phyloP scores from a whole-genome alignment of 2,113 vertebrate species.

The Pandion haliaetus region DNA sequence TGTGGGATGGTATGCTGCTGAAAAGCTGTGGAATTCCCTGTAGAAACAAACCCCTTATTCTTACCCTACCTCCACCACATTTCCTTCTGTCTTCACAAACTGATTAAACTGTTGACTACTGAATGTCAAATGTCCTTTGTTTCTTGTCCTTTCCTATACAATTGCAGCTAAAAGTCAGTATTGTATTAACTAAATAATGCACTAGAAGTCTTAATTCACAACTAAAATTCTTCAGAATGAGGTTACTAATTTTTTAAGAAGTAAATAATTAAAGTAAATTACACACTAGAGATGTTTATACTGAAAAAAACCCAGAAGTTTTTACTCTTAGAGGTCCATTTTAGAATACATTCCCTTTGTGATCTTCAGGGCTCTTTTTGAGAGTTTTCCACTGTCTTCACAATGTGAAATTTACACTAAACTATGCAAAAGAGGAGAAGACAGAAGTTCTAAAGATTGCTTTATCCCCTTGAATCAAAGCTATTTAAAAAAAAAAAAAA shows the following conservation, averaged over 20 bases:
- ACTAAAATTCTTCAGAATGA: not conserved
- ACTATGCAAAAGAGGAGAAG: not conserved
- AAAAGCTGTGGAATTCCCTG: not conserved
- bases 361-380: not conserved
- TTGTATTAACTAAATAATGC: not conserved
- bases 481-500: not conserved
- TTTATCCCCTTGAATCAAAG: not conserved
- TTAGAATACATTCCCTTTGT: not conserved
- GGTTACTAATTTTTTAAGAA: not conserved
- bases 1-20: not conserved
- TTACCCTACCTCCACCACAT: not conserved
- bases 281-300: not conserved
- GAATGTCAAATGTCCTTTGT: fast-evolving
- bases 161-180: not conserved
- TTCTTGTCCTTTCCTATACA: not conserved
- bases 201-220: not conserved
- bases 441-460: not conserved
- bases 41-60: not conserved
- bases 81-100: not conserved
- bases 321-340: not conserved
- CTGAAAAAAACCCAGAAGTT: not conserved
- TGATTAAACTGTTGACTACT: not conserved
- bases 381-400: not conserved
- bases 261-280: not conserved
- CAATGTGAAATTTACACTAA: not conserved